A percentile compares a stretch with the other conserved stretches of the same genome.
These are phyloP conservation scores for Tribolium madens DNA, from an alignment of 1,140 invertebrate species.

Conservation along the genomic window DNA sequence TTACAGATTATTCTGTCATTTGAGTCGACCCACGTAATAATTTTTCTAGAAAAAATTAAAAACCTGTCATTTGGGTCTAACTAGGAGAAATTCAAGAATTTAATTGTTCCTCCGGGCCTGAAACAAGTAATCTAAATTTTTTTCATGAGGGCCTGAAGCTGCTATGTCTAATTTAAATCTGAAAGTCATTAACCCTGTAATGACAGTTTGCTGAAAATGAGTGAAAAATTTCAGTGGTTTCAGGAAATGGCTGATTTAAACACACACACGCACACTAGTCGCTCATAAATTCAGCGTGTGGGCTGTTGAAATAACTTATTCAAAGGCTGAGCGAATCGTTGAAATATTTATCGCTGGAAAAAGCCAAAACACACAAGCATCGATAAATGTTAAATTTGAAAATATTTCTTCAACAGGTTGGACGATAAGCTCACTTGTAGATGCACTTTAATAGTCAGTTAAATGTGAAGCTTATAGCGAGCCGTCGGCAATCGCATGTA, in stretches of 20 bases:
- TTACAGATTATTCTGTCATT: too few species aligned
- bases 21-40: too few species aligned
- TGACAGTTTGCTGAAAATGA: too few species aligned
- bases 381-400: neutral
- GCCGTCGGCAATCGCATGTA: slow-evolving; percentile 21
- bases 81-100: too few species aligned
- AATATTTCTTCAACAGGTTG: neutral
- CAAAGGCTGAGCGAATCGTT: neutral
- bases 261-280: too few species aligned
- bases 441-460: slow-evolving; percentile 14
- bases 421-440: slow-evolving; percentile 23
- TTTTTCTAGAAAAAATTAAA: too few species aligned
- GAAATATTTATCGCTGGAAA: neutral
- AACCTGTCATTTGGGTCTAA: too few species aligned
- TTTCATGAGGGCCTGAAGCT: too few species aligned
- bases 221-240: too few species aligned
- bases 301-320: slow-evolving; percentile 2
- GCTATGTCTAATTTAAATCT: neutral
- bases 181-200: neutral
- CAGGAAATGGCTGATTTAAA: too few species aligned
- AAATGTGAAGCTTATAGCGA: slow-evolving; percentile 25
- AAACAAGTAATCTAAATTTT: too few species aligned
- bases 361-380: neutral
- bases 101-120: too few species aligned
- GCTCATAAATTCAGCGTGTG: neutral